These are phyloP conservation scores for Neotoxoptera formosana DNA, from an alignment of 1,140 invertebrate species.

Conservation along the genomic window DNA sequence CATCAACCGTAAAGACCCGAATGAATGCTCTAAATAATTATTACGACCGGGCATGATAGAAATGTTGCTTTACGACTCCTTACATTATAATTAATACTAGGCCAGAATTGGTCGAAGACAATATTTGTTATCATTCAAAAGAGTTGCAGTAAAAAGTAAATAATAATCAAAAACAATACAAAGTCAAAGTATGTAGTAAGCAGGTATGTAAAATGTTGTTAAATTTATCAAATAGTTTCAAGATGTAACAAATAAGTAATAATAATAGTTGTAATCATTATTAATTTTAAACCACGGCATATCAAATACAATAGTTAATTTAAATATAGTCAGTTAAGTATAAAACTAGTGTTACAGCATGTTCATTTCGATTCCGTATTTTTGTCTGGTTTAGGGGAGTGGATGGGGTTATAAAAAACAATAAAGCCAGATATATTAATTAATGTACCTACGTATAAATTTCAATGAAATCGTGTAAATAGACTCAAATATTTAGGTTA, in stretches of 20 bases:
- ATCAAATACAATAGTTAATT: not conserved
- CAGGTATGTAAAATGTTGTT: not conserved
- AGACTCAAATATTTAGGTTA: constrained; percentile 10
- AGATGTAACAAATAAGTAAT: not conserved
- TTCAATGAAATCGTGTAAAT: not conserved
- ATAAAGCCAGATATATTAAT: not conserved
- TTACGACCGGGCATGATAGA: not conserved
- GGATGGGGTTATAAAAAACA: not conserved
- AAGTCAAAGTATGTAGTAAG: not conserved
- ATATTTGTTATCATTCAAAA: not conserved
- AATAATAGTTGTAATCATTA: not conserved
- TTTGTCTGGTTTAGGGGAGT: not conserved
- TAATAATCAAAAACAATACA: not conserved
- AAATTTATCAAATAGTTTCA: not conserved
- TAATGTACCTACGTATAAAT: not conserved
- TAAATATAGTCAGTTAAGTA: not conserved
- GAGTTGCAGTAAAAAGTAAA: not conserved
- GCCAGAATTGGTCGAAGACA: not conserved
- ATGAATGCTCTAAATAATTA: not conserved
- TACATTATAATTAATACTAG: not conserved
- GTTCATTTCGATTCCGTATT: not conserved
- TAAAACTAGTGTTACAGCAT: not conserved
- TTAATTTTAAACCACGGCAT: not conserved
- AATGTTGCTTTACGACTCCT: not conserved
- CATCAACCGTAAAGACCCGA: not conserved